Evolutionary conservation across 2,113 vertebrate genomes (phyloP).

Genomic region (Smithornis capensis): DNA sequence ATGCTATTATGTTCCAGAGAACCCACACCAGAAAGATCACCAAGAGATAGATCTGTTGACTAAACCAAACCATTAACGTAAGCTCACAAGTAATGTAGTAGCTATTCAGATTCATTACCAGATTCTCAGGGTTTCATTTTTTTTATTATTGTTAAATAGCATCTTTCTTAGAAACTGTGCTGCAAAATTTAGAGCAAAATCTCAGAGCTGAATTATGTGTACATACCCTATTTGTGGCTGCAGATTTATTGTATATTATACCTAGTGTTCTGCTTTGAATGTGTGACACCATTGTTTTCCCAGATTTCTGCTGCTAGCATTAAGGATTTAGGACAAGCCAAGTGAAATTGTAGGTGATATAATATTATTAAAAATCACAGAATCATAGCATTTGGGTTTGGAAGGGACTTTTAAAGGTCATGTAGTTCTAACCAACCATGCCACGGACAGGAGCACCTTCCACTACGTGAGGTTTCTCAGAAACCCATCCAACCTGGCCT

Average conservation of each 20-base stretch:
- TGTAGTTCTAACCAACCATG: background rate
- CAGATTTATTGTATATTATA: background rate
- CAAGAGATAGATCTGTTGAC: background rate
- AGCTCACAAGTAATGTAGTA: background rate
- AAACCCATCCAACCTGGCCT: background rate
- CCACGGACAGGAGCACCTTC: background rate
- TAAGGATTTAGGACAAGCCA: background rate
- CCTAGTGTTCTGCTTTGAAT: background rate
- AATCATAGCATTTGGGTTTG: background rate
- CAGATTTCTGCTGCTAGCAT: background rate
- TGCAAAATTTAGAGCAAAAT: background rate
- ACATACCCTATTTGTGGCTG: background rate
- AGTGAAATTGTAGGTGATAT: background rate
- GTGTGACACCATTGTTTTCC: background rate
- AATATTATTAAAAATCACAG: background rate
- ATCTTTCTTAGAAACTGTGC: background rate
- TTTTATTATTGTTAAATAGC: background rate
- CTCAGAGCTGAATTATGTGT: rapidly evolving
- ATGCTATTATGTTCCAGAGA: background rate
- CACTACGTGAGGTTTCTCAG: background rate
- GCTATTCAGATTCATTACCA: background rate
- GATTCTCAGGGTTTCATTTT: background rate
- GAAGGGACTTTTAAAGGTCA: background rate
- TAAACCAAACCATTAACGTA: background rate
- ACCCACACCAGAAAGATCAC: background rate